These are phyloP conservation scores for Neoniphon sammara DNA, from an alignment of 2,797 vertebrate genomes.

Conservation along the genomic window DNA sequence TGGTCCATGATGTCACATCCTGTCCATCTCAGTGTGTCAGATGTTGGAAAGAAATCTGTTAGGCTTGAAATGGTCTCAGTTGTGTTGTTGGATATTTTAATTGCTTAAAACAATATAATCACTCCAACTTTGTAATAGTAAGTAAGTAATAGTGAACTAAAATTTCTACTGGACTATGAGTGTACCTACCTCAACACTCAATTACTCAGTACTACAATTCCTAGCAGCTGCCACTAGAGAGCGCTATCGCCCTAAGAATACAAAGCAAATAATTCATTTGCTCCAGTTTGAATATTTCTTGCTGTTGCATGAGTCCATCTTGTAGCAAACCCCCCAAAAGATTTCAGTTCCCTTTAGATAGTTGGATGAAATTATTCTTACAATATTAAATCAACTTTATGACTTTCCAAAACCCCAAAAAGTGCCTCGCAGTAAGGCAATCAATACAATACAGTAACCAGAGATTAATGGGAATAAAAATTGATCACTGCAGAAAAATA, in stretches of 20 bases:
- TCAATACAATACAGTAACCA: neutral
- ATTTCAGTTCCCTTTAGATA: too few species aligned
- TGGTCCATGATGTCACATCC: slow-evolving; percentile 17
- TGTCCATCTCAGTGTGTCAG: neutral
- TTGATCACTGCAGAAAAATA: too few species aligned
- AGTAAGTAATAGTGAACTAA: neutral
- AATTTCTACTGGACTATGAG: neutral
- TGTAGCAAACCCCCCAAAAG: slow-evolving; percentile 21
- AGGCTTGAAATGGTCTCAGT: neutral
- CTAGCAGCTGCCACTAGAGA: slow-evolving; percentile 30
- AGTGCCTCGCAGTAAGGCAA: neutral
- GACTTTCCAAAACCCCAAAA: too few species aligned
- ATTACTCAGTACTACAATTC: neutral
- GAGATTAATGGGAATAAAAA: too few species aligned
- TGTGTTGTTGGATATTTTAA: neutral
- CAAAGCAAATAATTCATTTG: too few species aligned
- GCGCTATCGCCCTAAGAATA: neutral
- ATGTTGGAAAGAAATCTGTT: neutral
- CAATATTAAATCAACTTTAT: too few species aligned
- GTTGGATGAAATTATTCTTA: too few species aligned
- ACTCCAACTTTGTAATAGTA: neutral
- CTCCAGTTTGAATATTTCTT: neutral
- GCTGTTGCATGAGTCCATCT: slow-evolving; percentile 27
- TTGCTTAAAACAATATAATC: neutral
- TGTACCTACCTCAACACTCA: neutral